Percentiles rank a stretch among this genome's conserved stretches.
phyloP scores from a whole-genome alignment of 1,140 invertebrate genomes.

The Ips nitidus region DNA sequence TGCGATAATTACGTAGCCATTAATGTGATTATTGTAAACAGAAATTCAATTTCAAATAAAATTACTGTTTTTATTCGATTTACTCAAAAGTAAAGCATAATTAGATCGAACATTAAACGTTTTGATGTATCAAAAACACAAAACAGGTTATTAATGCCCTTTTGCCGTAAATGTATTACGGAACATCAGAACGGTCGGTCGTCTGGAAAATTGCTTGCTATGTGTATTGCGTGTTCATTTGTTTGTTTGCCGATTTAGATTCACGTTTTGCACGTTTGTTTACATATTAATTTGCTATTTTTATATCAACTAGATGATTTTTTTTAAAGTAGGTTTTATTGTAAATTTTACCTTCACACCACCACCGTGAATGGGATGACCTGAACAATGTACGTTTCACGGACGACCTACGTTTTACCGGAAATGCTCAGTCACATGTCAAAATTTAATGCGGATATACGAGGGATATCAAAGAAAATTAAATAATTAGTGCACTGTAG shows the following conservation, averaged over 20 bases:
- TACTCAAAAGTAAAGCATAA: conserved; percentile 7
- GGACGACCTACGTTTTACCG: conserved; percentile 2
- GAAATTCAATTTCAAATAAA: background rate
- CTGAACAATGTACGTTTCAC: background rate
- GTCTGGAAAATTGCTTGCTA: conserved; percentile 14
- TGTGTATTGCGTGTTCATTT: conserved; percentile 13
- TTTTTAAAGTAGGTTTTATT: too few species aligned
- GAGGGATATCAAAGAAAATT: conserved; percentile 29
- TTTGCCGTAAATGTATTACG: conserved; percentile 1
- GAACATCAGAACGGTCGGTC: conserved; percentile 17
- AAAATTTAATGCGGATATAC: conserved; percentile 25
- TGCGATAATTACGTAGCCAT: too few species aligned
- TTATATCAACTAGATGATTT: too few species aligned
- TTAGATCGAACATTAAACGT: conserved; percentile 11
- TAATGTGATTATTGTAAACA: too few species aligned
- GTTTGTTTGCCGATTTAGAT: background rate
- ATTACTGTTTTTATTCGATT: background rate
- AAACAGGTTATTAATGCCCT: conserved; percentile 13
- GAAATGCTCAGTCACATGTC: conserved; percentile 26
- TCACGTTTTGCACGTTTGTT: too few species aligned
- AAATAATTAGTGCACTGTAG: conserved; percentile 23
- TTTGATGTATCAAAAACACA: conserved; percentile 15
- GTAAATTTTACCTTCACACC: too few species aligned
- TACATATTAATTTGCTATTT: too few species aligned
- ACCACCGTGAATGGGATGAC: too few species aligned